These are phyloP conservation scores for Drosophila setosimentum DNA, from an alignment of 2,888 invertebrate species.

Conservation along the genomic window DNA sequence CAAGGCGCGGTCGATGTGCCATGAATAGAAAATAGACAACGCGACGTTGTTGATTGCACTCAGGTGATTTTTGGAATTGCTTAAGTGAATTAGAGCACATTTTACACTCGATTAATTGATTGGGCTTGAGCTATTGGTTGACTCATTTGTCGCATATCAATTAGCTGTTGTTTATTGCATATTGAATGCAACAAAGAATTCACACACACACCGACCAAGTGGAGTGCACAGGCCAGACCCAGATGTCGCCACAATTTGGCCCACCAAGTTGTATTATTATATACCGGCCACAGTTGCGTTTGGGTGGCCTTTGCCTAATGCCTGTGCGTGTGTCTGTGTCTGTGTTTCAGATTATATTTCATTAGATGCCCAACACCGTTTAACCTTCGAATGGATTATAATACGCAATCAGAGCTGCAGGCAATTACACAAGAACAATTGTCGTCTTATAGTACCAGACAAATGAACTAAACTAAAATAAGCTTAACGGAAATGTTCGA, in stretches of 20 bases:
- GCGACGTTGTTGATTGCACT: background rate
- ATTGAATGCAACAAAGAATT: conserved; percentile 1
- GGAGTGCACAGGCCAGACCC: background rate
- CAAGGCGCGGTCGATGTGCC: conserved; percentile 6
- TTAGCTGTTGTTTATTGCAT: conserved; percentile 10
- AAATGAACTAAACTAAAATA: conserved; percentile 2
- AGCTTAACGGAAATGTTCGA: conserved; percentile 1
- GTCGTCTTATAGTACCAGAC: background rate
- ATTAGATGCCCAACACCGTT: conserved; percentile 46
- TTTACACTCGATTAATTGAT: conserved; percentile 22
- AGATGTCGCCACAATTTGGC: background rate
- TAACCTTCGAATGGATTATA: conserved; percentile 51
- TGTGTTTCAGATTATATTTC: conserved; percentile 53
- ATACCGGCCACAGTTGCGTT: conserved; percentile 28
- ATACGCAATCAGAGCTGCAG: conserved; percentile 16
- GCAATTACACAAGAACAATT: conserved; percentile 32
- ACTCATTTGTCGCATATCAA: conserved; percentile 8
- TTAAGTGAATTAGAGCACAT: background rate
- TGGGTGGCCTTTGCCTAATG: conserved; percentile 22
- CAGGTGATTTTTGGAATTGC: background rate
- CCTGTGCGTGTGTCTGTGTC: background rate
- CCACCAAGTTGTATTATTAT: conserved; percentile 14
- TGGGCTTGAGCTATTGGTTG: conserved; percentile 1
- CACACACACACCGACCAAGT: background rate
- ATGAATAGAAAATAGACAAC: background rate